Evolutionary conservation across 2,888 invertebrate species (phyloP), one percentile per base, ranked within the genome.

Genomic region (Hanleya hanleyi): DNA sequence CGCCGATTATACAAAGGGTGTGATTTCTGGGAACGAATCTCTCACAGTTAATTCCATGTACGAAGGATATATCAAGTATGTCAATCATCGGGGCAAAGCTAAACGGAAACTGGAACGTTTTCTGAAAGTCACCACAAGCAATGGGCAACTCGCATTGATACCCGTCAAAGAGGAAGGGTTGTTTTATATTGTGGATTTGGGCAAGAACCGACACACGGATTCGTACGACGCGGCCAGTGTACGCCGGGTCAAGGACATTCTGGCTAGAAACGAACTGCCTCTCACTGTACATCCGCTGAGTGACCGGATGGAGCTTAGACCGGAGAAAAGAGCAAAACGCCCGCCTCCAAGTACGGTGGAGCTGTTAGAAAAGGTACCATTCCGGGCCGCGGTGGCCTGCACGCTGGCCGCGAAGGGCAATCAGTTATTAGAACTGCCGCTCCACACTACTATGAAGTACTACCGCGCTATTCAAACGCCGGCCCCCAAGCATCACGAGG

Each of bases 1-100:
- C 57, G 57, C 57, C 29, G 57, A 57, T 29, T 57, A 57, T 29
- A 26, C 29, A 22, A 57, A 57, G 29, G 57, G 57, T 29, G 26
- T 29, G 26, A 57, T 57, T 29, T 22, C 22, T 26, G 57, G 29
- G 4, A 57, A 57, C 26, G 57, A 57, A 32, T 57, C 22, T 29
- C 12, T 57, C 22, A 57, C 57, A 57, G 57, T 57, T 22, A 57
- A 57, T 26, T 57, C 57, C 29, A 57, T 57, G 57, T 57, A 57
- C 32, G 57, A 57, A 57, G 57, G 57, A 2, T 57, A 57, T 26
- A 57, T 57, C 57, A 57, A 57, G 26, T 57, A 57, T 29, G 29
- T 22, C 32, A 57, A 57, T 29, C 32, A 29, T 22, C 22, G 32
- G 29, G 32, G 57, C 22, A 57, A 57, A 32, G 57, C 29, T 32